These are phyloP conservation scores for Polyommatus iphigenia DNA, from an alignment of 2,888 invertebrate species.

Conservation along the genomic window DNA sequence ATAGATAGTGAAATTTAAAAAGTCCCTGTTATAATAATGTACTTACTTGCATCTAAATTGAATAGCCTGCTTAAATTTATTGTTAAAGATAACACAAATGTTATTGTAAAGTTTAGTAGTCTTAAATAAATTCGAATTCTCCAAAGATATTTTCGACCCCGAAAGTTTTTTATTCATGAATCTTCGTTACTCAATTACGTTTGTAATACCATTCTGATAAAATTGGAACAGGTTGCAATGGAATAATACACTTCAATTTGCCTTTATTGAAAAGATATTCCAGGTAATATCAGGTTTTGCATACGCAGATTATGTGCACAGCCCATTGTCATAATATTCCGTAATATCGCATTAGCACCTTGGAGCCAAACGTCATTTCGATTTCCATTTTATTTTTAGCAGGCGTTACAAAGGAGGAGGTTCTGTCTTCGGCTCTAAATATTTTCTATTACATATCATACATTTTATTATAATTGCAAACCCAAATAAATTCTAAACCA, in stretches of 20 bases:
- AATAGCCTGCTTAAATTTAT: neutral
- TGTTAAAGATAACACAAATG: neutral
- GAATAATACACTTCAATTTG: neutral
- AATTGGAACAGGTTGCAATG: neutral
- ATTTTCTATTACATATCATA: neutral
- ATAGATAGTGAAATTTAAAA: too few species aligned
- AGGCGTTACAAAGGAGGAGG: neutral
- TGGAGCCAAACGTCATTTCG: neutral
- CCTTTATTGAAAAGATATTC: neutral
- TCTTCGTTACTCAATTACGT: neutral
- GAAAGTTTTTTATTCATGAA: neutral
- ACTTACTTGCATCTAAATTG: too few species aligned
- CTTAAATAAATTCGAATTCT: neutral
- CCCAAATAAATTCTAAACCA: neutral
- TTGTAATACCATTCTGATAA: neutral
- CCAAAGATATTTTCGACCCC: neutral
- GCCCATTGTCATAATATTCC: neutral
- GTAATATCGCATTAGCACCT: neutral
- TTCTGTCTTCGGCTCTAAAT: neutral
- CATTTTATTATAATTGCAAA: neutral
- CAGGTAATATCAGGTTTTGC: neutral
- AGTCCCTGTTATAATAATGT: too few species aligned
- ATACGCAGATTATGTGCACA: neutral
- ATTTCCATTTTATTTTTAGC: neutral
- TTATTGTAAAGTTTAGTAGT: neutral